A percentile compares a stretch with the other conserved stretches of the same genome.
phyloP scores from a whole-genome alignment of 1,140 invertebrate species.

The Probaryconus sp. region DNA sequence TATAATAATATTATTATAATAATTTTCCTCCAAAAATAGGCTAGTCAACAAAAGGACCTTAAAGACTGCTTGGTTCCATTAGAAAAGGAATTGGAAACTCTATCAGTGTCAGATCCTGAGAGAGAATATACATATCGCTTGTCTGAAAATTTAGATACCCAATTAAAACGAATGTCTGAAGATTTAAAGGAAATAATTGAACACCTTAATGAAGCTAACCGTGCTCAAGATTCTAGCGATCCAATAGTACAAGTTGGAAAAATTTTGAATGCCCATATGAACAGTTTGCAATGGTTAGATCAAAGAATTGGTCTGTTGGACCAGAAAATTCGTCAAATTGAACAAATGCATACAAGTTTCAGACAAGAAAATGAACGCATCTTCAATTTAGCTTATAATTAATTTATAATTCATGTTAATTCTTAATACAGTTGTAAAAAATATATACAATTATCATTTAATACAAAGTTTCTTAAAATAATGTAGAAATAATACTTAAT shows the following conservation, averaged over 20 bases:
- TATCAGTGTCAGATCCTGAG: constrained; percentile 89
- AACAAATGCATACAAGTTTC: constrained; percentile 88
- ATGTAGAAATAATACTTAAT: too few species aligned
- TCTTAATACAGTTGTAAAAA: not conserved
- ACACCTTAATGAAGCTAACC: constrained; percentile 93
- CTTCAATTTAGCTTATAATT: constrained; percentile 80
- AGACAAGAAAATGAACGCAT: constrained; percentile 86
- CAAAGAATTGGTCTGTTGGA: constrained; percentile 85
- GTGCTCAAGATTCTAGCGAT: constrained; percentile 89
- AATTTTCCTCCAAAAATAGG: constrained; percentile 55
- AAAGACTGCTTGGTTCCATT: constrained; percentile 91
- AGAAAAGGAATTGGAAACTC: constrained; percentile 87
- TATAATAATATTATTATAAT: not conserved
- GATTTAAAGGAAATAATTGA: constrained; percentile 97
- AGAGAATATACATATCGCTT: constrained; percentile 91
- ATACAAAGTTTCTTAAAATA: too few species aligned
- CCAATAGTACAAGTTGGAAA: constrained; percentile 94
- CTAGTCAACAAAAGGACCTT: constrained; percentile 93
- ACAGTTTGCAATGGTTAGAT: constrained; percentile 95
- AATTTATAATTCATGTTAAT: constrained; percentile 25
- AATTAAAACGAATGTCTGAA: constrained; percentile 95
- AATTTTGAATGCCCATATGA: constrained; percentile 97
- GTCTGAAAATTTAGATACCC: constrained; percentile 93
- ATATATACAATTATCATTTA: not conserved
- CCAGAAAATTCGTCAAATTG: constrained; percentile 89